Evolutionary conservation across 1,140 invertebrate species (phyloP).

Genomic region (Drosophila bocqueti): DNA sequence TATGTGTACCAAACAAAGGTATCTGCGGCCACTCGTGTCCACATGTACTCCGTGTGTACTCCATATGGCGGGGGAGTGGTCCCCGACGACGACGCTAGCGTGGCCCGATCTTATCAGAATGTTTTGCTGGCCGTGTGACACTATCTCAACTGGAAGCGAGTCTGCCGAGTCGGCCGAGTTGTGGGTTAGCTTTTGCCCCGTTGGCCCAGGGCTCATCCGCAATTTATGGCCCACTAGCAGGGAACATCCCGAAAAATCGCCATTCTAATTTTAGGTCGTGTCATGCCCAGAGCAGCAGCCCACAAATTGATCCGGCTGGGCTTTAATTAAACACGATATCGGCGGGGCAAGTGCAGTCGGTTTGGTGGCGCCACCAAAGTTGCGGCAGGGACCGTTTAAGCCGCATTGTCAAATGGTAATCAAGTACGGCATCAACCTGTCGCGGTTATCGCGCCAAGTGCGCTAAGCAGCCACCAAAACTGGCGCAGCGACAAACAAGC

Average conservation of each 20-base stretch:
- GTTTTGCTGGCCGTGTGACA: constrained; percentile 60
- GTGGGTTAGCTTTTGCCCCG: constrained; percentile 12
- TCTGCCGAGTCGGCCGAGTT: constrained; percentile 14
- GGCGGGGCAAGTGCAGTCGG: constrained; percentile 38
- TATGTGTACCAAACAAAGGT: constrained; percentile 52
- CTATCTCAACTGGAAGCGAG: constrained; percentile 63
- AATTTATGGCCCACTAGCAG: constrained; percentile 56
- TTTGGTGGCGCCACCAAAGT: constrained; percentile 47
- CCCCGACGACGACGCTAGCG: constrained; percentile 16
- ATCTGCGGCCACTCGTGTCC: constrained; percentile 23
- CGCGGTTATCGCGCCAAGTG: constrained; percentile 59
- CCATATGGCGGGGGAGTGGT: constrained; percentile 65
- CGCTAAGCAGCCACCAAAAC: constrained; percentile 30
- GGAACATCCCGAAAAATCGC: constrained; percentile 18
- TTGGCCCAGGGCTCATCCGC: constrained; percentile 58
- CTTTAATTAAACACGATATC: constrained; percentile 75
- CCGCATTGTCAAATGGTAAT: constrained; percentile 62
- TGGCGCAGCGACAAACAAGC: constrained; percentile 31
- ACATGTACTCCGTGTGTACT: constrained; percentile 16
- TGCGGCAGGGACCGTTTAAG: constrained; percentile 7
- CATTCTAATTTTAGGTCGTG: constrained; percentile 29
- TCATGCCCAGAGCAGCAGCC: constrained; percentile 10
- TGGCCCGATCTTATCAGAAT: constrained; percentile 65
- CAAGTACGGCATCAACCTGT: constrained; percentile 69
- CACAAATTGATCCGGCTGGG: constrained; percentile 42